Conservation (phyloP, 2,888 invertebrate species). For the Nephrotoma flavescens region DNA sequence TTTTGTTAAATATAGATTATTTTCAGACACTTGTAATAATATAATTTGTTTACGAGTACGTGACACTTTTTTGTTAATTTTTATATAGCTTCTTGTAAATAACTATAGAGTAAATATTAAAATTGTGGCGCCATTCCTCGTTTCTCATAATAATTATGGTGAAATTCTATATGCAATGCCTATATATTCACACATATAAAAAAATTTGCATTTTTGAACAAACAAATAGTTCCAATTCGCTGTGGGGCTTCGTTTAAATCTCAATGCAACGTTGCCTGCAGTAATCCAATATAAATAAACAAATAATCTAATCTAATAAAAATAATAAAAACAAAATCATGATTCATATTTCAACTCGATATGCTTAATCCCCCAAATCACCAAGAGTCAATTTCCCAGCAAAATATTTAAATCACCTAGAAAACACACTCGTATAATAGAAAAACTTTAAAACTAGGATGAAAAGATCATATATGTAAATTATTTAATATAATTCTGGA, state of each 20-base stretch:
- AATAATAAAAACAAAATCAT: not conserved
- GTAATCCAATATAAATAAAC: not conserved
- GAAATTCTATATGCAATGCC: too few relatives aligned
- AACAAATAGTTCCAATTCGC: not conserved
- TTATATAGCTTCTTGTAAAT: too few relatives aligned
- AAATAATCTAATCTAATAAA: not conserved
- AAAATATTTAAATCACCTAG: not conserved
- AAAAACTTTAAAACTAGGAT: not conserved
- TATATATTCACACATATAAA: too few relatives aligned
- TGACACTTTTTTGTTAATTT: too few relatives aligned
- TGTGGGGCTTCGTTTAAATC: not conserved
- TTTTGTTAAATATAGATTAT: too few relatives aligned
- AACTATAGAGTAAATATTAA: too few relatives aligned
- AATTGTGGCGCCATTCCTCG: too few relatives aligned
- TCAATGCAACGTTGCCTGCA: not conserved
- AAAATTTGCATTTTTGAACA: too few relatives aligned
- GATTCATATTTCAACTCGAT: not conserved
- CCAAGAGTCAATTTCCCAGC: not conserved
- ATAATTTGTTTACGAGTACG: too few relatives aligned
- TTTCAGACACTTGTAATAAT: too few relatives aligned
- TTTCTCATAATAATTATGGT: too few relatives aligned
- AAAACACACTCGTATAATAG: not conserved
- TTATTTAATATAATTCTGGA: not conserved
- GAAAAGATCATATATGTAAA: not conserved
- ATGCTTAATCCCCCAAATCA: not conserved